phyloP scores from a whole-genome alignment of 2,888 invertebrate genomes.

The Clistopyga incitator region DNA sequence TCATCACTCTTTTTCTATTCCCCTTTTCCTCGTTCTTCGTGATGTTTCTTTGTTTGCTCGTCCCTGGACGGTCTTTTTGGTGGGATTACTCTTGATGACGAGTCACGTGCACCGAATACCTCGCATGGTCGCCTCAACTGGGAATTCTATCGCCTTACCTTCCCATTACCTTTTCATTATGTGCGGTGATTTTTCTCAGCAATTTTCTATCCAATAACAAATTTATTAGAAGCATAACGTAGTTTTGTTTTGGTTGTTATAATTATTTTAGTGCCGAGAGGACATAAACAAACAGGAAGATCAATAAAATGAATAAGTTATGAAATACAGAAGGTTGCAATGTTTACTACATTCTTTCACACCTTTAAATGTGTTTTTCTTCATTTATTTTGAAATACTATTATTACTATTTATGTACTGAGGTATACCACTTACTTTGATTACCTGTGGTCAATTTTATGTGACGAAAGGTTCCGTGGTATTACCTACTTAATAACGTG shows the following conservation, averaged over 20 bases:
- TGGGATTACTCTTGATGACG: not conserved
- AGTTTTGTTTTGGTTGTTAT: not conserved
- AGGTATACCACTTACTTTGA: no score
- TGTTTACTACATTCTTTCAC: no score
- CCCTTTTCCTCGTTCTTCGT: slow-evolving; percentile 30
- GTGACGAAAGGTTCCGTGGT: no score
- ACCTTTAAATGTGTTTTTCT: no score
- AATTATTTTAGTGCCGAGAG: not conserved
- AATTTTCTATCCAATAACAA: no score
- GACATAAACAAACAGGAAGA: not conserved
- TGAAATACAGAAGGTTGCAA: no score
- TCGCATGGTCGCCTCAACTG: not conserved
- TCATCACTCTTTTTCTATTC: slow-evolving; percentile 31
- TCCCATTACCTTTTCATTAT: not conserved
- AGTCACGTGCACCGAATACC: not conserved
- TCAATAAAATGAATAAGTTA: not conserved
- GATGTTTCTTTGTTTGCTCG: not conserved
- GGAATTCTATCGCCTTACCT: not conserved
- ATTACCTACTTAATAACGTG: not conserved
- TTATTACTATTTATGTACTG: no score
- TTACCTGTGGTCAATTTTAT: no score
- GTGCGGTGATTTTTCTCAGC: not conserved
- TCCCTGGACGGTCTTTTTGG: not conserved
- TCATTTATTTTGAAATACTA: no score
- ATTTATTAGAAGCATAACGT: not conserved